phyloP scores from a whole-genome alignment of 2,113 vertebrate species.

The Pogonocichla stellata region DNA sequence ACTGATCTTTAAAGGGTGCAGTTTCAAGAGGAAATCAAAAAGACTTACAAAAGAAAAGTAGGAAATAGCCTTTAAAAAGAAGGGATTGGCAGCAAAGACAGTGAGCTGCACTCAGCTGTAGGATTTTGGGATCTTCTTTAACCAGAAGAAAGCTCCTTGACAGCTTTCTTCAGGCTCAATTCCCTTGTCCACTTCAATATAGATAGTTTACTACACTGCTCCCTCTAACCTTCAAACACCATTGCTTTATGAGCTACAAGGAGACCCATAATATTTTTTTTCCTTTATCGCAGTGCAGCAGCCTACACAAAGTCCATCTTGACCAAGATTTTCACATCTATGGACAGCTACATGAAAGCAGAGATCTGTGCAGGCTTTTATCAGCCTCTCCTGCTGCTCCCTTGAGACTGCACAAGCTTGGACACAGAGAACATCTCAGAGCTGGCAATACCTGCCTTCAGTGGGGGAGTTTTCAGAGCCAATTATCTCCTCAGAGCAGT shows the following conservation, averaged over 20 bases:
- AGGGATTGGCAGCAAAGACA: not conserved
- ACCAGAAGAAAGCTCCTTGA: not conserved
- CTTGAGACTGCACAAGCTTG: fast-evolving
- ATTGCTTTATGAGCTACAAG: not conserved
- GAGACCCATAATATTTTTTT: not conserved
- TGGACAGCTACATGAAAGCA: not conserved
- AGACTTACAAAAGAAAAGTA: not conserved
- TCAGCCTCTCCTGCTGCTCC: not conserved
- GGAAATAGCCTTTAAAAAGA: constrained; percentile 22
- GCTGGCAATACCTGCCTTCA: fast-evolving
- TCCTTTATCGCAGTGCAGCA: not conserved
- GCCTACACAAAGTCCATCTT: not conserved
- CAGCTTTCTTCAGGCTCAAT: not conserved
- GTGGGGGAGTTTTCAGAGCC: not conserved
- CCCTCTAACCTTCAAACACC: not conserved
- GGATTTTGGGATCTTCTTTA: not conserved
- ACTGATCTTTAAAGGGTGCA: constrained; percentile 32
- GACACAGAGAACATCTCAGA: not conserved
- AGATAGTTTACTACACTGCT: not conserved
- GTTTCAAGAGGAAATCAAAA: constrained; percentile 48
- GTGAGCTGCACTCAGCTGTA: not conserved
- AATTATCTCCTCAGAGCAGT: not conserved
- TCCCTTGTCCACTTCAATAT: not conserved
- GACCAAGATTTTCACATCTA: not conserved
- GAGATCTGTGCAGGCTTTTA: fast-evolving